Evolutionary conservation across 2,797 vertebrate species (phyloP).

Genomic region (Lithobates pipiens): DNA sequence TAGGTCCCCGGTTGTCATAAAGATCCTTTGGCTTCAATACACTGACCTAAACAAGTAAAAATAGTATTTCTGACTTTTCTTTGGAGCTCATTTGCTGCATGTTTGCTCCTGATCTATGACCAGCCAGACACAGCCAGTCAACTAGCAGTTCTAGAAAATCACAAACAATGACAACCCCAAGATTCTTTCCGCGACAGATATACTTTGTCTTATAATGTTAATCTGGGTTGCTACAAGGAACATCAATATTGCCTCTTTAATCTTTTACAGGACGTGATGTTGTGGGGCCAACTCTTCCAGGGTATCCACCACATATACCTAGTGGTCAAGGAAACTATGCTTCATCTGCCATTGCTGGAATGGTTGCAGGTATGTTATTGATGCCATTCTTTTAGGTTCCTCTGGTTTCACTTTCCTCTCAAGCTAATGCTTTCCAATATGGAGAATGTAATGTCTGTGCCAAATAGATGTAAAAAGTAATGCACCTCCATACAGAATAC

Average conservation of each 20-base stretch:
- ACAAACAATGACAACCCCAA: too few species aligned
- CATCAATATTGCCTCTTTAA: neutral
- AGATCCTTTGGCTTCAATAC: too few species aligned
- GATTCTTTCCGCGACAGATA: too few species aligned
- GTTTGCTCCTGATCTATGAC: too few species aligned
- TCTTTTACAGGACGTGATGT: conserved; percentile 83
- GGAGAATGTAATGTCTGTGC: neutral
- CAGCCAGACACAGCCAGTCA: too few species aligned
- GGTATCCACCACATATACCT: conserved; percentile 93
- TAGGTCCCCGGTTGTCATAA: too few species aligned
- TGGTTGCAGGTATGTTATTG: conserved; percentile 84
- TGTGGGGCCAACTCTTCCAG: conserved; percentile 89
- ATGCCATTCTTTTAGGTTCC: neutral
- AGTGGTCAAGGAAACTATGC: conserved; percentile 85
- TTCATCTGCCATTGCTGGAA: conserved; percentile 89
- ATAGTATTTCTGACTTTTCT: too few species aligned
- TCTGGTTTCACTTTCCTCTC: neutral
- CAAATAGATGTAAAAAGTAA: neutral
- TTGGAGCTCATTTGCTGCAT: too few species aligned
- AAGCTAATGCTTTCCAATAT: neutral
- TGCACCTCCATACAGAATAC: neutral
- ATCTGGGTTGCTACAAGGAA: neutral
- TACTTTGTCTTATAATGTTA: too few species aligned
- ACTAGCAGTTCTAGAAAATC: too few species aligned
- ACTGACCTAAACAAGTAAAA: too few species aligned